phyloP scores from a whole-genome alignment of 2,888 invertebrate genomes.

The Thymelicus sylvestris region DNA sequence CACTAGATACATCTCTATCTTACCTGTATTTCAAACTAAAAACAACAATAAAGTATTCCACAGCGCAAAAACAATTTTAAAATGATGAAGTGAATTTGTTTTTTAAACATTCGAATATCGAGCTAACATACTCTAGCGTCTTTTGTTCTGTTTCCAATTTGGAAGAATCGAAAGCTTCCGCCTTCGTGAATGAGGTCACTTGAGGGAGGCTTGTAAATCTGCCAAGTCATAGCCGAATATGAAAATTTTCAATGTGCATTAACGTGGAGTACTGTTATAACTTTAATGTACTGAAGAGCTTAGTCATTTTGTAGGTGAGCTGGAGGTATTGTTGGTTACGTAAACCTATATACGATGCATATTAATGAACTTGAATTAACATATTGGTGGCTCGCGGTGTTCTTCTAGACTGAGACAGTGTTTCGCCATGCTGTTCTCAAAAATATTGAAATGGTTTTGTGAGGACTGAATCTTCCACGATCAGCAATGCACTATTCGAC shows the following conservation, averaged over 20 bases:
- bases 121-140: constrained; percentile 5
- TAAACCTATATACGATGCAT: not conserved
- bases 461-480: no score
- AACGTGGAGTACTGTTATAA: constrained; percentile 17
- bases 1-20: no score
- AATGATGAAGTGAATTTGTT: not conserved
- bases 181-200: constrained; percentile 28
- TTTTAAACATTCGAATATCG: constrained; percentile 2
- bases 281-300: constrained; percentile 10
- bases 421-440: no score
- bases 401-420: no score
- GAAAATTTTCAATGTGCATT: constrained; percentile 28
- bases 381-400: no score
- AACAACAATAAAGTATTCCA: not conserved
- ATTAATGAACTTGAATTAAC: not conserved
- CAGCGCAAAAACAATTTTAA: not conserved
- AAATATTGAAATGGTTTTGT: no score
- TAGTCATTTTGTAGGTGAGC: constrained; percentile 2
- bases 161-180: constrained; percentile 19
- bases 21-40: no score
- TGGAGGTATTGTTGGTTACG: not conserved
- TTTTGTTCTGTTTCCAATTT: constrained; percentile 18
- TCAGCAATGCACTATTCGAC: no score
- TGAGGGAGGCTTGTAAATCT: constrained; percentile 15
- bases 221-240: constrained; percentile 29